Evolutionary conservation across 2,888 invertebrate species (phyloP), one percentile per base, ranked within the genome.

Genomic region (Phengaris arion): DNA sequence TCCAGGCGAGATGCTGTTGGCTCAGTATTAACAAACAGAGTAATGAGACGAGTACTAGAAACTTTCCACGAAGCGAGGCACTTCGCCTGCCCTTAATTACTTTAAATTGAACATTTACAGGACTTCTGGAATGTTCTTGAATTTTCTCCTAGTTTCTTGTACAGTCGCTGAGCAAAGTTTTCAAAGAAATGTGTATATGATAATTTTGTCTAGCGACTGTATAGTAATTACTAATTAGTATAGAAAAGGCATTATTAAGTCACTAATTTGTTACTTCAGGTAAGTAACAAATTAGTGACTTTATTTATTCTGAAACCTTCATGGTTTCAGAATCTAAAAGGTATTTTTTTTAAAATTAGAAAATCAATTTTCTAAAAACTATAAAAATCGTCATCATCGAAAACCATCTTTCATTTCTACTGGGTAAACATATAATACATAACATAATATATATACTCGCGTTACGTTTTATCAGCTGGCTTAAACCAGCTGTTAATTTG

Each of bases 11-110:
- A 15, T 64, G 2, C 4, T 64, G 59, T 64, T 64, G 9, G 57
- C 57, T 64, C 15, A 51, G 51, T 22, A 15, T 70, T n/a, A 10
- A 51, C 70, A 70, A 10, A 51, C 70, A 35, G 35, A 2, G 35
- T 48, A 48, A 51, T 51, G 46, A 70, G 70, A n/a, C 10, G 48
- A n/a, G 46, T 10, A 68, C 51, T 35, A 9, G 12, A 15, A 15
- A 51, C 10, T 70, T 70, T 70, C 51, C 48, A 51, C 15, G 69
- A 4, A 51, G 46, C 48, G 35, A 35, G 35, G 35, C 48, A 70
- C 70, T 51, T 51, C n/a, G 48, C 15, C 15, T 48, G 51, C 9
- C 15, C 70, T 70, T 70, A 70, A 70, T 70, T 70, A 70, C 70
- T 46, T 70, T 51, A 48, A 70, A n/a, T 48, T 48, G n/a, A 69